Evolutionary conservation across 2,888 invertebrate species (phyloP), one percentile per base, ranked within the genome.

Genomic region (Crioceris asparagi): DNA sequence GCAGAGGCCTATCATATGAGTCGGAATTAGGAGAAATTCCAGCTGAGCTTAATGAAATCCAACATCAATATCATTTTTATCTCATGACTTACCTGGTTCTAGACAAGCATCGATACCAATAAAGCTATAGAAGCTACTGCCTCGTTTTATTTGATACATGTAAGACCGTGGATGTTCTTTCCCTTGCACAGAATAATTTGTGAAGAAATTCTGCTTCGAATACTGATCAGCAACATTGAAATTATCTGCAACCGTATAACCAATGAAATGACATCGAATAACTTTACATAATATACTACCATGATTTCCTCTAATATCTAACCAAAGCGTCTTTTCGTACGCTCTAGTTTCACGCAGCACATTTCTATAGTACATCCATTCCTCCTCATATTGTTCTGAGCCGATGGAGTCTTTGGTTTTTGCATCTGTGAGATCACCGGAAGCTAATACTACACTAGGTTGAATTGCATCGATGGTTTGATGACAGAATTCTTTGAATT

Each of bases 241-340:
- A 60, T 86, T 86, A 73, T 92, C 91, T 91, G n/a, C n/a, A n/a
- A n/a, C n/a, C n/a, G n/a, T n/a, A n/a, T n/a, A n/a, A n/a, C n/a
- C n/a, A n/a, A n/a, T n/a, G n/a, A n/a, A n/a, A n/a, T n/a, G n/a
- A n/a, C n/a, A n/a, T n/a, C n/a, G n/a, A n/a, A n/a, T n/a, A n/a
- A n/a, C n/a, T n/a, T n/a, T n/a, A n/a, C n/a, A n/a, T n/a, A n/a
- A n/a, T n/a, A 10, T 29, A 3, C 14, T 29, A 86, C 87, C 90
- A 73, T 91, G 91, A 71, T 91, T 91, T 61, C 92, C 92, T 62
- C 91, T 70, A 44, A 90, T 81, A 66, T 92, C 92, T 41, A 92
- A 66, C 90, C 91, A 92, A 18, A 75, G 65, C 2, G 86, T 85
- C 55, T 74, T 75, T 27, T 78, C 68, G 33, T 68, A 67, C 16